A percentile compares a stretch with the other conserved stretches of the same genome.
Evolutionary conservation across 2,888 invertebrate genomes (phyloP).

Genomic region (Aquatica leii): DNA sequence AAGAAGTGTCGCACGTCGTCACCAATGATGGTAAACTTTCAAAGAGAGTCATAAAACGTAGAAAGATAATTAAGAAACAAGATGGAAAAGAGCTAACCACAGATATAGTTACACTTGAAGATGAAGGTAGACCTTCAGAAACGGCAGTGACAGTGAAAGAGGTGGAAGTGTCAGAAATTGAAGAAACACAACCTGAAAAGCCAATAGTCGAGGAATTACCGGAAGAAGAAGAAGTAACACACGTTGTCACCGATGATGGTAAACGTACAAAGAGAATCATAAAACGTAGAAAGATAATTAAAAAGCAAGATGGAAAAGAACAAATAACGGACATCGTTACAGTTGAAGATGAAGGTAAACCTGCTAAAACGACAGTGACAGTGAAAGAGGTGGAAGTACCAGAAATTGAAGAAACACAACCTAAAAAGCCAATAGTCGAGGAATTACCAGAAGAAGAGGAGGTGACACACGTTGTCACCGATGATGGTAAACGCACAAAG

Average conservation of each 20-base stretch:
- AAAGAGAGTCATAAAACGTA: constrained; percentile 49
- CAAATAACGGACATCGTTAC: constrained; percentile 55
- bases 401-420: constrained; percentile 48
- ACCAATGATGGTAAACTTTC: constrained; percentile 47
- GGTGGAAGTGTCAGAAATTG: constrained; percentile 43
- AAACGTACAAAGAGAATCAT: constrained; percentile 31
- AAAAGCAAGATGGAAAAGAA: constrained; percentile 38
- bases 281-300: constrained; percentile 26
- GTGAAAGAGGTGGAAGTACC: constrained; percentile 44
- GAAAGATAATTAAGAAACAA: constrained; percentile 54
- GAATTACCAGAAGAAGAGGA: constrained; percentile 44
- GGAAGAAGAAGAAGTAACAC: constrained; percentile 39
- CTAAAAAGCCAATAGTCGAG: constrained; percentile 39
- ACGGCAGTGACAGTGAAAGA: constrained; percentile 49
- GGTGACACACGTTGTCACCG: constrained; percentile 40
- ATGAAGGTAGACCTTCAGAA: constrained; percentile 51
- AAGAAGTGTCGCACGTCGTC: constrained; percentile 46
- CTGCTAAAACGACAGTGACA: constrained; percentile 48
- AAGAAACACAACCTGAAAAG: constrained; percentile 42
- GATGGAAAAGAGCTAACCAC: constrained; percentile 47
- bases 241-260: constrained; percentile 35
- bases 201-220: constrained; percentile 45
- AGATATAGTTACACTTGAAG: constrained; percentile 50
- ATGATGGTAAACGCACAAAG: constrained; percentile 41
- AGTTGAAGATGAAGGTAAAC: constrained; percentile 50